These are phyloP conservation scores for Drosophila cracens DNA, from an alignment of 2,888 invertebrate species.

Conservation along the genomic window DNA sequence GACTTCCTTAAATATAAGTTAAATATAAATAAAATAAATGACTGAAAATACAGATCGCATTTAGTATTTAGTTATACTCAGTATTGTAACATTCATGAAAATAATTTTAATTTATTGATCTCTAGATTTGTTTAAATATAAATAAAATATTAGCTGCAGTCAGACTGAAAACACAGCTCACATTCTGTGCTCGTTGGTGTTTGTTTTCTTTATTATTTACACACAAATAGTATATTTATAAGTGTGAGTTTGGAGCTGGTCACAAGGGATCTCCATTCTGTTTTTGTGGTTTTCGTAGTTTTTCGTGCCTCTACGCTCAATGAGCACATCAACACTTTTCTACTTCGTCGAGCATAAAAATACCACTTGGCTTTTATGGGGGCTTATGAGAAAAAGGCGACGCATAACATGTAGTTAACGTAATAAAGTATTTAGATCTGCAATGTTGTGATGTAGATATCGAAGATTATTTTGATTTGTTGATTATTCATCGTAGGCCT, in stretches of 20 bases:
- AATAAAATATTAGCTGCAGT: background rate
- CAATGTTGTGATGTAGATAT: background rate
- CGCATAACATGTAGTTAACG: background rate
- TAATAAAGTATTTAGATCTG: background rate
- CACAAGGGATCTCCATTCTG: background rate
- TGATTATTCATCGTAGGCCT: background rate
- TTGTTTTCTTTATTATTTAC: background rate
- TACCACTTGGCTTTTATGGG: slow-evolving; percentile 7
- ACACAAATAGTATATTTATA: background rate
- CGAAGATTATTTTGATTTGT: background rate
- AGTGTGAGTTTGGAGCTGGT: background rate
- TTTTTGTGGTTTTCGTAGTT: background rate
- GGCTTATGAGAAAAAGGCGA: slow-evolving; percentile 3
- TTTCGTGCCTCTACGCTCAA: slow-evolving; percentile 19
- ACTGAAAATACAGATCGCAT: background rate
- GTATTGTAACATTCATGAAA: background rate
- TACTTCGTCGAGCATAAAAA: slow-evolving; percentile 69
- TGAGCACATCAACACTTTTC: slow-evolving; percentile 55
- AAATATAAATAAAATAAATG: background rate
- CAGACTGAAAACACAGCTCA: background rate
- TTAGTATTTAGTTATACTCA: background rate
- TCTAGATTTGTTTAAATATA: background rate
- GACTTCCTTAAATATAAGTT: no score
- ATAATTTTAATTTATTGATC: background rate
- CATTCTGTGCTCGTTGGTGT: background rate